Evolutionary conservation across 2,888 invertebrate species (phyloP), one percentile per base, ranked within the genome.

Genomic region (Drosophila koepferae): DNA sequence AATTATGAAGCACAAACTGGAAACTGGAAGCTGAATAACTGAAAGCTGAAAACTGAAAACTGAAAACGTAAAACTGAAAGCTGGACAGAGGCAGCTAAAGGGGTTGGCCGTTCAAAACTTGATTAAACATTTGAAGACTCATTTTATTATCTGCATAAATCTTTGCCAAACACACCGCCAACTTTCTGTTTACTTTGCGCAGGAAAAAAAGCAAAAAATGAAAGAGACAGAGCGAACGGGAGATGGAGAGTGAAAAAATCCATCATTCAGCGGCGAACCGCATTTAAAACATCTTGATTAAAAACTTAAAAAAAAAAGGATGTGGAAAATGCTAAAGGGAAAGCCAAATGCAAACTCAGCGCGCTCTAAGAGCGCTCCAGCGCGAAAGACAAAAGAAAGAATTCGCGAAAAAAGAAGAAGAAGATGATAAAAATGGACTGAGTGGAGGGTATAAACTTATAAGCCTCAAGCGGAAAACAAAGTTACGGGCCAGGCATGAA

Each of bases 141-240:
- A 81, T 85, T 83, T 81, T 83, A 86, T 89, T 85, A 85, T 89
- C 86, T 83, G 85, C 75, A 89, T 85, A 89, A 89, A 81, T 89
- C 84, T 83, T 81, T 70, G 72, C 76, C 78, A 78, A 78, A 70
- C 74, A 72, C 71, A 65, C 63, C 61, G 60, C 77, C 72, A 77
- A 86, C 71, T 86, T 84, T 76, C 70, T 81, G 79, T 86, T 89
- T 89, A 81, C 87, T 87, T 70, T 80, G 62, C 67, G 12, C 63
- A 53, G 48, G 63, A 55, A 56, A 38, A 69, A 44, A 40, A 58
- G 34, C 8, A 38, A 60, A 31, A 18, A 53, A 60, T n/a, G 62
- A 56, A 40, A 16, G 53, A 49, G 38, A 7, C 8, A 14, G 38
- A 18, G 36, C 6, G 10, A 2, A 9, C 3, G 48, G 9, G 48